These are phyloP conservation scores for Ferrisia virgata DNA, from an alignment of 2,888 invertebrate genomes.

Conservation along the genomic window DNA sequence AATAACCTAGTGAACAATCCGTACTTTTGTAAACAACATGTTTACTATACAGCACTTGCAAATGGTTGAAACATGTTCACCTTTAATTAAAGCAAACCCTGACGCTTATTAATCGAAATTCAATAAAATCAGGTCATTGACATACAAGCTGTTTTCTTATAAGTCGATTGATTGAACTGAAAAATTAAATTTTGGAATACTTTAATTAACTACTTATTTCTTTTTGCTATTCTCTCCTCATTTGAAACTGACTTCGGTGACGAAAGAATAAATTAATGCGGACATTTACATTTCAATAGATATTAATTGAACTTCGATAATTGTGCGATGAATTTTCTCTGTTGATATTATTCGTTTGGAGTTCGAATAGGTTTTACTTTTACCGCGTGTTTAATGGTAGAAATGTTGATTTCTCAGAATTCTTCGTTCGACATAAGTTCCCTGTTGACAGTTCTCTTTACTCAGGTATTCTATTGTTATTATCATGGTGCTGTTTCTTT, in stretches of 20 bases:
- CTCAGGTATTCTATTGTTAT: too few species aligned
- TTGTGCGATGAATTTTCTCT: background rate
- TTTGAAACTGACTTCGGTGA: background rate
- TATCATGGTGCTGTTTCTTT: too few species aligned
- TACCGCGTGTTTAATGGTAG: too few species aligned
- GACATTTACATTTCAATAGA: background rate
- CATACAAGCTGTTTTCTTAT: background rate
- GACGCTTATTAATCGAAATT: background rate
- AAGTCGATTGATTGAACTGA: too few species aligned
- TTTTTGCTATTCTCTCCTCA: background rate
- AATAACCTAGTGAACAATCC: background rate
- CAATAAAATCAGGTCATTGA: conserved; percentile 17
- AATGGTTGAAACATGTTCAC: background rate
- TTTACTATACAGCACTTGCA: background rate
- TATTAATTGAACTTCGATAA: background rate
- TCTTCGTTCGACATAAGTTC: too few species aligned
- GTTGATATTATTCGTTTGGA: background rate
- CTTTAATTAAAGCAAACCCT: conserved; percentile 9
- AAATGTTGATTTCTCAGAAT: too few species aligned
- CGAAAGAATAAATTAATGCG: background rate
- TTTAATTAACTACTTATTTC: background rate
- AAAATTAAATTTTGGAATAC: background rate
- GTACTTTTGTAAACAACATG: background rate
- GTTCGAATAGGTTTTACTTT: too few species aligned
- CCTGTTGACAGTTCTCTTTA: too few species aligned